Evolutionary conservation across 2,113 vertebrate species (phyloP).

Genomic region (Sakesphorus luctuosus): DNA sequence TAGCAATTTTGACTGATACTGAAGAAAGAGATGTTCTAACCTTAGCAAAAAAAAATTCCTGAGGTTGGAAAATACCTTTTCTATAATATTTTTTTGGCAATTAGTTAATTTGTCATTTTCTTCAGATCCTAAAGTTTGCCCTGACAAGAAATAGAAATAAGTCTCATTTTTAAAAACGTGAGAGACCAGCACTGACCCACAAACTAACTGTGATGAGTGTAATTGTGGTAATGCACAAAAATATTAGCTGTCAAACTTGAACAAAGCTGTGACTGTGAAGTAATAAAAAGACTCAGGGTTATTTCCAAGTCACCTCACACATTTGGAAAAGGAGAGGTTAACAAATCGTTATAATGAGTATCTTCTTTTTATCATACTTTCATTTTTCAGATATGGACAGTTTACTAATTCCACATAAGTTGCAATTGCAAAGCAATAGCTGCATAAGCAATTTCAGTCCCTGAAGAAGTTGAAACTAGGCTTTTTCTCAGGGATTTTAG

Average conservation of each 20-base stretch:
- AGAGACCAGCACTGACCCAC: background rate
- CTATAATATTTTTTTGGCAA: background rate
- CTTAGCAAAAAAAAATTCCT: background rate
- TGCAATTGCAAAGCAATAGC: background rate
- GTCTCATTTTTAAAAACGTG: background rate
- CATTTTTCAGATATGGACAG: background rate
- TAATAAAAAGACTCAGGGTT: background rate
- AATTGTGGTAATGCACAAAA: background rate
- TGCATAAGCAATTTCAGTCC: background rate
- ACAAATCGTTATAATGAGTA: background rate
- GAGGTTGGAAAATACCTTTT: background rate
- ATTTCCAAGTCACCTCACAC: constrained; percentile 34
- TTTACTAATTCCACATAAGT: background rate
- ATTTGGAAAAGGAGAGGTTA: constrained; percentile 33
- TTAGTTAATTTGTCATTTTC: background rate
- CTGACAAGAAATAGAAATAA: background rate
- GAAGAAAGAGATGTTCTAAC: background rate
- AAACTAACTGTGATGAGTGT: background rate
- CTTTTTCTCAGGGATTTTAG: background rate
- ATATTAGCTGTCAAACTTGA: constrained; percentile 16
- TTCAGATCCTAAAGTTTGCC: background rate
- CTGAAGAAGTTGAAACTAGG: background rate
- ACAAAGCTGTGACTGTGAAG: background rate
- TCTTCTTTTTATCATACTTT: background rate
- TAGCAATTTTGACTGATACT: background rate